A percentile compares a stretch with the other conserved stretches of the same genome.
These are phyloP conservation scores for Scarus forsteni DNA, from an alignment of 2,797 vertebrate genomes.

Conservation along the genomic window DNA sequence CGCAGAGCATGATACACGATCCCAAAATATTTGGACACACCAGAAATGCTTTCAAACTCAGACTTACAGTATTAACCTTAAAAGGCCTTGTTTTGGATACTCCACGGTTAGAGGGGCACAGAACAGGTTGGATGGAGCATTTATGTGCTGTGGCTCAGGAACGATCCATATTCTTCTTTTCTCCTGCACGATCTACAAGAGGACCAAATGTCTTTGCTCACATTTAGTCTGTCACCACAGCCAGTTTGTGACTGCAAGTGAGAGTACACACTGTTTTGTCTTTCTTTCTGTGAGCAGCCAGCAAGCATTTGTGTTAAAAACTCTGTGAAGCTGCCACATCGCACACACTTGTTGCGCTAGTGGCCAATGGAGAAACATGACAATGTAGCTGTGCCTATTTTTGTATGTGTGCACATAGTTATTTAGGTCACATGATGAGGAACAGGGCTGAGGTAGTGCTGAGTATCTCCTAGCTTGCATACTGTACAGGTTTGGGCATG, in stretches of 20 bases:
- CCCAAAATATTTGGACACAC: constrained; percentile 15
- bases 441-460: constrained; percentile 20
- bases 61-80: constrained; percentile 9
- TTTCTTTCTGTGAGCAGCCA: constrained; percentile 28
- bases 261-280: constrained; percentile 20
- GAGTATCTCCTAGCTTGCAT: neutral
- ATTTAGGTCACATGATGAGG: constrained; percentile 13
- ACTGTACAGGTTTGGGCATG: constrained; percentile 59
- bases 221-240: constrained; percentile 23
- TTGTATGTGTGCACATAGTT: neutral
- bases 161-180: constrained; percentile 6
- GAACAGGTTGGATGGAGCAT: neutral
- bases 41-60: constrained; percentile 38
- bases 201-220: constrained; percentile 30
- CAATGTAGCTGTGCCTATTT: neutral
- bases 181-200: neutral
- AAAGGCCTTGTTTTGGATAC: constrained; percentile 12
- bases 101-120: neutral
- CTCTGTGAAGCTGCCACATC: constrained; percentile 1
- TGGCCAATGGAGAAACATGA: neutral
- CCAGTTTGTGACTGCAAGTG: constrained; percentile 16
- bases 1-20: constrained; percentile 18
- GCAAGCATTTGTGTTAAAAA: constrained; percentile 12
- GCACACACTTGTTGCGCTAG: neutral
- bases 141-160: neutral